These are phyloP conservation scores for Ambastaia sidthimunki DNA, from an alignment of 2,797 vertebrate species.

Conservation along the genomic window DNA sequence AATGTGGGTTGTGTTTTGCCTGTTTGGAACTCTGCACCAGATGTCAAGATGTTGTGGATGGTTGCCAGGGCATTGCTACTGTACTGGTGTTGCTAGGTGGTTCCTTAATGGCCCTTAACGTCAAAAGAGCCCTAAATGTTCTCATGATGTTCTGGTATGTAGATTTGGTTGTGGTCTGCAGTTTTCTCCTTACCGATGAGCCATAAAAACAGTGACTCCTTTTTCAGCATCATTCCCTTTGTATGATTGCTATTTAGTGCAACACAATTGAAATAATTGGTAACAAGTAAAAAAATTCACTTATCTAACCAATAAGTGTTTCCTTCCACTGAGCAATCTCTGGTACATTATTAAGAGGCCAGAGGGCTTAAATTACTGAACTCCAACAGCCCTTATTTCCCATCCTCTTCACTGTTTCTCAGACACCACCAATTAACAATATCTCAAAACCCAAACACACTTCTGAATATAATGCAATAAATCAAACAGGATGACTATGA, in stretches of 20 bases:
- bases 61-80: too few relatives aligned
- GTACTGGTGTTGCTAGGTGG: too few relatives aligned
- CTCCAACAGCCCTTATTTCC: neutral
- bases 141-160: too few relatives aligned
- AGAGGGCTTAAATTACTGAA: constrained; percentile 35
- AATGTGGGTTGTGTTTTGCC: too few relatives aligned
- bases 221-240: neutral
- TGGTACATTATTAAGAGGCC: constrained; percentile 36
- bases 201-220: neutral
- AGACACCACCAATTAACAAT: constrained; percentile 27
- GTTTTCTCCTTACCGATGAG: neutral
- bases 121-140: too few relatives aligned
- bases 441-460: constrained; percentile 21
- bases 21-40: too few relatives aligned
- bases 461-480: constrained; percentile 31
- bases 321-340: constrained; percentile 42
- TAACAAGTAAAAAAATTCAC: constrained; percentile 18
- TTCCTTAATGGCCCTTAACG: too few relatives aligned
- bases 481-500: constrained; percentile 11
- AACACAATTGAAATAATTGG: constrained; percentile 9
- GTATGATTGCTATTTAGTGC: neutral
- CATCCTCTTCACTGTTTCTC: constrained; percentile 32
- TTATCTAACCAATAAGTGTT: constrained; percentile 23
- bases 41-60: too few relatives aligned
- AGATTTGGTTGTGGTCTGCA: too few relatives aligned